Percentiles rank a stretch among this genome's conserved stretches.
Evolutionary conservation across 37 sponge, comb jelly and placozoan genomes (phyloP).

Genomic region (Bolinopsis microptera): DNA sequence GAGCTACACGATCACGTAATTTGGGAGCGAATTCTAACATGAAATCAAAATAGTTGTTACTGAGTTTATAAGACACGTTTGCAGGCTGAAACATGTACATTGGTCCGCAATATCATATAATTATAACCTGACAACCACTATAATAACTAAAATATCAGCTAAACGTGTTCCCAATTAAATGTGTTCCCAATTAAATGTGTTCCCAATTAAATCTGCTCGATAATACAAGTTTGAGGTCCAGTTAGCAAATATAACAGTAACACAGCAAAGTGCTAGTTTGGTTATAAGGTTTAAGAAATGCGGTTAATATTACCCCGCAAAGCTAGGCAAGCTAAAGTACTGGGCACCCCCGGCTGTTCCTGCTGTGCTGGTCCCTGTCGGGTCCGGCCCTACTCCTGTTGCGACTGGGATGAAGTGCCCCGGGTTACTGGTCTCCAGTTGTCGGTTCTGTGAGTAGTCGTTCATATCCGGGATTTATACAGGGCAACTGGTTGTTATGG

Average conservation of each 20-base stretch:
- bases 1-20: too few species aligned
- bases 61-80: too few species aligned
- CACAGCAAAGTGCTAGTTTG: background rate
- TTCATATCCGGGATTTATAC: background rate
- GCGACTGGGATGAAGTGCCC: background rate
- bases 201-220: too few species aligned
- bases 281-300: background rate
- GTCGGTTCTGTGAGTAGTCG: background rate
- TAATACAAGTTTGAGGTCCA: too few species aligned
- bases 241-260: background rate
- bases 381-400: background rate
- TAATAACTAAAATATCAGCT: too few species aligned
- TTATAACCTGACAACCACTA: too few species aligned
- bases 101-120: too few species aligned
- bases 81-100: too few species aligned
- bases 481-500: background rate
- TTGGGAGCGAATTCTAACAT: too few species aligned
- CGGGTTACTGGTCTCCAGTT: background rate
- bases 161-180: too few species aligned
- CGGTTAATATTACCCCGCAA: conserved; percentile 10
- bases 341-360: background rate
- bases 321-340: conserved; percentile 43
- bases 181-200: too few species aligned
- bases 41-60: too few species aligned
- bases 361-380: background rate